Evolutionary conservation across 2,888 invertebrate species (phyloP).

Genomic region (Agapostemon virescens): DNA sequence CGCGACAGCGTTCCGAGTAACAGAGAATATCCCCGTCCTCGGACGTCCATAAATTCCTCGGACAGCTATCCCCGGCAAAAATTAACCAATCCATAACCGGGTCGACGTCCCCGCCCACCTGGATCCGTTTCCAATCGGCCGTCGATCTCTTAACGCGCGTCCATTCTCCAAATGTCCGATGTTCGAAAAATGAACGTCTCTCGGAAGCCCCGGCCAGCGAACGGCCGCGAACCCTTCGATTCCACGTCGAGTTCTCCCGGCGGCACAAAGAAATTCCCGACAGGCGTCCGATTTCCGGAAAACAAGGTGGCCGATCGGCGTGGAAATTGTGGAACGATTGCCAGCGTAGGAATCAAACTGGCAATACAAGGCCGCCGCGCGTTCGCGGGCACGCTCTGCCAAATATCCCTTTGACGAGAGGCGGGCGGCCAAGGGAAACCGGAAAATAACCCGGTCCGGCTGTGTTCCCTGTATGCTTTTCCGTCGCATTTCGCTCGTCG

Average conservation of each 20-base stretch:
- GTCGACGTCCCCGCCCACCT: background rate
- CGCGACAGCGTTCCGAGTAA: background rate
- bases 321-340: background rate
- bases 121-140: background rate
- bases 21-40: background rate
- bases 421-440: slow-evolving; percentile 40
- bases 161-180: background rate
- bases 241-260: slow-evolving; percentile 15
- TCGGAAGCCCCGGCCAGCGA: background rate
- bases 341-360: slow-evolving; percentile 49
- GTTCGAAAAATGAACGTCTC: background rate
- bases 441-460: slow-evolving; percentile 53
- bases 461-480: slow-evolving; percentile 39
- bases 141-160: background rate
- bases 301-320: background rate
- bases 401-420: slow-evolving; percentile 45
- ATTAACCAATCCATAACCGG: slow-evolving; percentile 6
- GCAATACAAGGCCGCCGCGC: too few relatives aligned
- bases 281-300: background rate
- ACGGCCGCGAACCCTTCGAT: slow-evolving; percentile 26
- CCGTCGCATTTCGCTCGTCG: slow-evolving; percentile 50
- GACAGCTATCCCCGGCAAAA: slow-evolving; percentile 3
- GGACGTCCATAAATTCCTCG: background rate
- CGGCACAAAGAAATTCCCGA: background rate
- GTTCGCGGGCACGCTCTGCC: background rate